These are phyloP conservation scores for Corella eumyota DNA, from an alignment of 23 tunicate species.

Conservation along the genomic window DNA sequence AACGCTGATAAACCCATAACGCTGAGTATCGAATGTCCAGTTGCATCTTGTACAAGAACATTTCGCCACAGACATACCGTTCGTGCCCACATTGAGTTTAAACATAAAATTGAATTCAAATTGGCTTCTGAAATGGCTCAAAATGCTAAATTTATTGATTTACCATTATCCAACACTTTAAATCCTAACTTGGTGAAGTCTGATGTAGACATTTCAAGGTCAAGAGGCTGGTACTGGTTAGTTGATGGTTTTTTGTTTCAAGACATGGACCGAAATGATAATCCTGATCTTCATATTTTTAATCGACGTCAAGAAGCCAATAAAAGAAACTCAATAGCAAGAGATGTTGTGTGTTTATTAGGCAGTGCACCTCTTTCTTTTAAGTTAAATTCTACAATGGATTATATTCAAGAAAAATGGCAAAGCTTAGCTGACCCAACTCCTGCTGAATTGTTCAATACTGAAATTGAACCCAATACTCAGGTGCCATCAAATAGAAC, in stretches of 20 bases:
- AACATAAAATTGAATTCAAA: conserved; percentile 27
- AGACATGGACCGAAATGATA: conserved; percentile 4
- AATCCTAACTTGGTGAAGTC: too few relatives aligned
- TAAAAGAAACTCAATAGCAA: conserved; percentile 8
- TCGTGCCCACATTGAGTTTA: conserved; percentile 49
- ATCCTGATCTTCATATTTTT: not conserved
- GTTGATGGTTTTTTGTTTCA: conserved; percentile 41
- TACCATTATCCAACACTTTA: too few relatives aligned
- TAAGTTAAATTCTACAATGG: conserved; percentile 1
- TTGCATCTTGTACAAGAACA: conserved; percentile 14
- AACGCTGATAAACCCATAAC: too few relatives aligned
- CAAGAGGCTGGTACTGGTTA: conserved; percentile 47
- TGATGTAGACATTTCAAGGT: conserved; percentile 5
- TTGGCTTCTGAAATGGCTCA: conserved; percentile 33
- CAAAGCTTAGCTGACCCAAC: too few relatives aligned
- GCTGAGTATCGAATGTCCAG: conserved; percentile 30
- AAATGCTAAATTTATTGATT: conserved; percentile 13
- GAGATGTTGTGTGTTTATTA: conserved; percentile 24
- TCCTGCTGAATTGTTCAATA: too few relatives aligned
- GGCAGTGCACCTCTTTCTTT: conserved; percentile 36
- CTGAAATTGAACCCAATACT: too few relatives aligned
- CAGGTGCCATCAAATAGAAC: not conserved
- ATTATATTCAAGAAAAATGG: conserved; percentile 17
- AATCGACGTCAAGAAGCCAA: conserved; percentile 3
- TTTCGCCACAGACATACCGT: conserved; percentile 55